Evolutionary conservation across 2,113 vertebrate species (phyloP), one percentile per base, ranked within the genome.

Genomic region (Garra rufa): DNA sequence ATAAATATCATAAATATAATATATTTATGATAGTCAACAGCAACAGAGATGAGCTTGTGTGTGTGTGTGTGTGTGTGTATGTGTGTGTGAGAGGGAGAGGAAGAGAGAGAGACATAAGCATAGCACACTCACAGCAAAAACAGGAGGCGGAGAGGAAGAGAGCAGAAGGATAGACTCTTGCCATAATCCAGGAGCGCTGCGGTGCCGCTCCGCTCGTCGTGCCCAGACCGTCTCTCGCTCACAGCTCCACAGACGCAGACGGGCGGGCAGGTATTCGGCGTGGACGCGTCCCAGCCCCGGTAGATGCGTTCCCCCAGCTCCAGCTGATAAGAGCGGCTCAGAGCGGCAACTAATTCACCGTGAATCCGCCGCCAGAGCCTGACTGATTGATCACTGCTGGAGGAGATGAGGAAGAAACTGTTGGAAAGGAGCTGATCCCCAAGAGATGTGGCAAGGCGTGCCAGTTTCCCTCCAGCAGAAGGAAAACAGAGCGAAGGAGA

Each of bases 341-440:
- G 90, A 9, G 93, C 91, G 88, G 92, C 93, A 90, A 85, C 92
- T 94, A 94, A 95, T 95, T 95, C 95, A 93, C 71, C 11, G 88
- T 91, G 90, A 90, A 91, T 88, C 90, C 85, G 91, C 85, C 52
- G 85, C 90, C 91, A 88, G 90, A 92, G 91, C 89, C 34, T 88
- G 81, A 87, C 9, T 83, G 84, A 91, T 89, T 86, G 86, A 76
- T 84, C 92, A 89, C 92, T 92, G 88, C 89, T 92, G 88, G 89
- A 90, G 84, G 88, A 89, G 85, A 86, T 26, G 38, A 50, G 85
- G 84, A 90, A 89, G 87, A 85, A 84, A 81, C 85, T 59, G 59
- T 75, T 83, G 88, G 89, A 78, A 73, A 88, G 89, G 85, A 81
- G 21, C 21, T 41, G 74, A 15, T 71, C 19, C 87, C 69, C 55